Conservation (phyloP, 2,797 vertebrate species). For the Cyprinodon diabolis region DNA sequence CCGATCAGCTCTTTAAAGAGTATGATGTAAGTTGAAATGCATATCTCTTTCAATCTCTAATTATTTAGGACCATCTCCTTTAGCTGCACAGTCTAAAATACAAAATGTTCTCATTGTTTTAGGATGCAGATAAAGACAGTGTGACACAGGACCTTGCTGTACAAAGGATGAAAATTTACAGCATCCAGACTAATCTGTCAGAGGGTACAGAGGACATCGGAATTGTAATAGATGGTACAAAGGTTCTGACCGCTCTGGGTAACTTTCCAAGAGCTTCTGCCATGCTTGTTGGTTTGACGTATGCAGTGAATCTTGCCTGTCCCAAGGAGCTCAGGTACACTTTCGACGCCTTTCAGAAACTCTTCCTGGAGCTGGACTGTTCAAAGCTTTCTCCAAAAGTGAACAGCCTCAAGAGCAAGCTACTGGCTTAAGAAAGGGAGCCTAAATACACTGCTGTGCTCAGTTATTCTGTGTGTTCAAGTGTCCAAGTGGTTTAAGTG, state of each 20-base stretch:
- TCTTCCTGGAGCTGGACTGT: neutral
- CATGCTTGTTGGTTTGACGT: neutral
- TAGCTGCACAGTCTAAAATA: neutral
- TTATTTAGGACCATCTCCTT: too few relatives aligned
- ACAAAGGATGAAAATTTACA: neutral
- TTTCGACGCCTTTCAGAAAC: conserved; percentile 2
- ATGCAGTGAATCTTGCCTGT: neutral
- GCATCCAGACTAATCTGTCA: neutral
- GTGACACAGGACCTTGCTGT: conserved; percentile 3
- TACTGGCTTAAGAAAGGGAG: conserved; percentile 1
- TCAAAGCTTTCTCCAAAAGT: conserved; percentile 3
- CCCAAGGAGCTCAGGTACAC: neutral
- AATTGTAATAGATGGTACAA: neutral
- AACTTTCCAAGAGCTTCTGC: neutral
- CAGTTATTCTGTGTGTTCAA: neutral
- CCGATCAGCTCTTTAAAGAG: too few relatives aligned
- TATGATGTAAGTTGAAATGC: too few relatives aligned
- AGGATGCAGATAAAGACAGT: conserved; percentile 1
- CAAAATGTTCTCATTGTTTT: neutral
- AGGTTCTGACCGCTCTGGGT: neutral
- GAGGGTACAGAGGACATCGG: neutral
- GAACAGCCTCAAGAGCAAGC: conserved; percentile 2
- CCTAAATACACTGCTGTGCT: neutral
- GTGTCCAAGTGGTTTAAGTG: too few relatives aligned
- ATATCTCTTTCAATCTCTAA: too few relatives aligned